phyloP scores from a whole-genome alignment of 92 coral and sea anemone genomes.

The Palythoa caribaeorum region DNA sequence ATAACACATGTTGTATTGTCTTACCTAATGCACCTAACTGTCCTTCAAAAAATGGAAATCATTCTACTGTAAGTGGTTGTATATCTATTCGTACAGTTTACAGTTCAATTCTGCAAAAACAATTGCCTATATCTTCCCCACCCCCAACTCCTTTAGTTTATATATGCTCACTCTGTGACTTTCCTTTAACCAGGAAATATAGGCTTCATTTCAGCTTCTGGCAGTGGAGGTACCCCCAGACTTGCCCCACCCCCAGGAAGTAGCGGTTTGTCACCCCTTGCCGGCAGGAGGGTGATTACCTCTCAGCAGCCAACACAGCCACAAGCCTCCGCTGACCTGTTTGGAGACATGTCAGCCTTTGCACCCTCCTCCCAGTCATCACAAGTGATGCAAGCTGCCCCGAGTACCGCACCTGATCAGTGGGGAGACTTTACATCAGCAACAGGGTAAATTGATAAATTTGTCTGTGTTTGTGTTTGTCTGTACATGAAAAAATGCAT shows the following conservation, averaged over 20 bases:
- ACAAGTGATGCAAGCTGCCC: constrained; percentile 56
- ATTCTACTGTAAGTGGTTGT: no score
- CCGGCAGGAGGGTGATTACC: constrained; percentile 64
- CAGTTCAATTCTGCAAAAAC: no score
- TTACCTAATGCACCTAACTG: no score
- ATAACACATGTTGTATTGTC: no score
- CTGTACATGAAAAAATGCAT: no score
- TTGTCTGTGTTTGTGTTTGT: background rate
- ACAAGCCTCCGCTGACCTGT: constrained; percentile 45
- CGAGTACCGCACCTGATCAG: constrained; percentile 55
- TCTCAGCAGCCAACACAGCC: constrained; percentile 57
- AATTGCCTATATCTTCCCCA: no score
- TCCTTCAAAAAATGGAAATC: no score
- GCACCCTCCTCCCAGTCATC: constrained; percentile 57
- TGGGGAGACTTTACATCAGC: constrained; percentile 99
- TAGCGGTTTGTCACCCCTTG: constrained; percentile 77
- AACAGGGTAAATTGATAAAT: constrained; percentile 54
- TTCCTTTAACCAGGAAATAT: constrained; percentile 49
- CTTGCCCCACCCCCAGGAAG: constrained; percentile 96
- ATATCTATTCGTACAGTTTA: no score
- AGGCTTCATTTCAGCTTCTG: constrained; percentile 91
- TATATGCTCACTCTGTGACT: no score
- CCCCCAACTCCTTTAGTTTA: no score
- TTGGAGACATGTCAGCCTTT: constrained; percentile 67
- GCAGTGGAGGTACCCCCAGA: constrained; percentile 81